Percentiles rank a stretch among this genome's conserved stretches.
phyloP scores from a whole-genome alignment of 2,888 invertebrate species.

The Tortricodes alternella region DNA sequence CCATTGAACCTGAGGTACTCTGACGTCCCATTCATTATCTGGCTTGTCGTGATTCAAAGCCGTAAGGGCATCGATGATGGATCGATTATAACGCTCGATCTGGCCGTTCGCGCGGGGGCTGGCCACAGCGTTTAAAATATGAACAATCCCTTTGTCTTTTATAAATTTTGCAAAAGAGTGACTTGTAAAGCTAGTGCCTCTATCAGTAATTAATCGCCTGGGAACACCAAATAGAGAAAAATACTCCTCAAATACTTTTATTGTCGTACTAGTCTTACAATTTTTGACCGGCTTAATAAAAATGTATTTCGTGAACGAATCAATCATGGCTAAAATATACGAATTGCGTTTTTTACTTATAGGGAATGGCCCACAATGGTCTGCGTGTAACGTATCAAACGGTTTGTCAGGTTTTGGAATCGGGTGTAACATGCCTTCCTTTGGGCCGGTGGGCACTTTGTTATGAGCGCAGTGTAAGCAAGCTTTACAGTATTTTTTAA shows the following conservation, averaged over 20 bases:
- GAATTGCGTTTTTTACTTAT: slow-evolving; percentile 30
- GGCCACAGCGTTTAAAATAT: too few relatives aligned
- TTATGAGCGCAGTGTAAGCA: not conserved
- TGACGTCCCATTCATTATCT: too few relatives aligned
- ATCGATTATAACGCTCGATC: too few relatives aligned
- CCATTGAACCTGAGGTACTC: too few relatives aligned
- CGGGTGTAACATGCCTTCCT: slow-evolving; percentile 23
- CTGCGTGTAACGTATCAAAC: slow-evolving; percentile 32
- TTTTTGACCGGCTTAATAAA: not conserved
- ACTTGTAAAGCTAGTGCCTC: slow-evolving; percentile 25
- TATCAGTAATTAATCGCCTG: slow-evolving; percentile 11
- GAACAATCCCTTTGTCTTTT: too few relatives aligned
- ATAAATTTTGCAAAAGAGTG: too few relatives aligned
- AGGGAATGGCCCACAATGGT: slow-evolving; percentile 35
- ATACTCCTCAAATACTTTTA: slow-evolving; percentile 27
- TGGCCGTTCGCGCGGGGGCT: too few relatives aligned
- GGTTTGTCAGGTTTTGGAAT: slow-evolving; percentile 25
- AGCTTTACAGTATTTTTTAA: slow-evolving; percentile 33
- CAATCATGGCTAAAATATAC: slow-evolving; percentile 31
- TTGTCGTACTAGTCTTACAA: slow-evolving; percentile 6
- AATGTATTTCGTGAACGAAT: slow-evolving; percentile 23
- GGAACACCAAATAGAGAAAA: slow-evolving; percentile 24
- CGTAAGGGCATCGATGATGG: too few relatives aligned
- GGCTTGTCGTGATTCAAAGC: too few relatives aligned
- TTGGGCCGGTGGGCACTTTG: slow-evolving; percentile 11